Base-by-base conservation (phyloP, 2,113 vertebrate genomes). In the Struthio camelus region DNA sequence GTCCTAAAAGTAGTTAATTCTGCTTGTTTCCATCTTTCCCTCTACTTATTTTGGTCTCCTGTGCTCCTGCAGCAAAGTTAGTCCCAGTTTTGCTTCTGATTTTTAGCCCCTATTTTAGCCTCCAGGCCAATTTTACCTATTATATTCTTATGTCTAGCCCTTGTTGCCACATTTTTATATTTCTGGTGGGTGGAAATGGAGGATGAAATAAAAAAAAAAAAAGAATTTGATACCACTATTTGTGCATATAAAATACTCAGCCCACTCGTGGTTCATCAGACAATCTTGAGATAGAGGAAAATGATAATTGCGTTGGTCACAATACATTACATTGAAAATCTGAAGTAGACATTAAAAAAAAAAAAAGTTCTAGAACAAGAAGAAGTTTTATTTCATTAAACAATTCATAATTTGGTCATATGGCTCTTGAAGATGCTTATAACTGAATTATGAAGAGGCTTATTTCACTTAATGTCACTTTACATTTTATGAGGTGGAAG, bases 401-500 rank as follows among this genome's bases (percentile, higher is more conserved):
- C 10, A 19, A 80, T 93, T 97, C 88, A 62, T 72, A 84, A 94
- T 91, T 95, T 8, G 5, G 38, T 90, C 46, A 16, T 76, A 51
- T 15, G 59, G 85, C 62, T 93, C 89, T 94, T 75, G 69, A 89
- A 89, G 81, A 80, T 90, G 87, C 93, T 96, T 91, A 88, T 19
- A 88, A 69, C 76, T 90, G 85, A 95, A 94, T 97, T 95, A 75
- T 84, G 53, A 93, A 91, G 93, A 36, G 92, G 75, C 80, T 95
- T 90, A 85, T 95, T 95, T 95, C 93, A 95, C 91, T 95, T 95
- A 95, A 32, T 91, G 96, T 95, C 97, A 93, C 96, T 95, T 95
- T 79, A 86, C 79, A 51, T 97, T 96, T 95, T 71, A 93, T 46
- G 76, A 91, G 38, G n/a, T 95, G 93, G 89, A 95, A 96, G 93